Evolutionary conservation across 1,140 invertebrate species (phyloP), one percentile per base, ranked within the genome.

Genomic region (Asobara japonica): DNA sequence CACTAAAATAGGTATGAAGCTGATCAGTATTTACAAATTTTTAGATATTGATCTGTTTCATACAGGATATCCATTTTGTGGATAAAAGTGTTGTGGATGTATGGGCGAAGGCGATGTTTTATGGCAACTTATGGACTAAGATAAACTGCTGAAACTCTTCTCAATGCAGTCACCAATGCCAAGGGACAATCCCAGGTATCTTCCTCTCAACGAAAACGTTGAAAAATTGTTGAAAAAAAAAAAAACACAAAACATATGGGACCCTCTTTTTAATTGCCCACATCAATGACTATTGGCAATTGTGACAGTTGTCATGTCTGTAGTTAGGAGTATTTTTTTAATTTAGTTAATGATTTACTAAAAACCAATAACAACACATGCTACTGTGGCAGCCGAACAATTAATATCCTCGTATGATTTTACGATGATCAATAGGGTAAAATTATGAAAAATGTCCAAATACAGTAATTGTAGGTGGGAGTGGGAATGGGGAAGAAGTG

Each of bases 291-390:
- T 36, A 36, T 20, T 36, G 64, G 41, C 64, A 65, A 65, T 65
- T 31, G 10, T 6, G n/a, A n/a, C n/a, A 13, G 25, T 65, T 65
- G 33, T 64, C 61, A 64, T 6, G 27, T 71, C 60, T 64, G 71
- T 77, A 75, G 71, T 75, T 76, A 71, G 71, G 38, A 74, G 77
- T 76, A 77, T 74, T 70, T 68, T 71, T 77, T 20, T 16, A 56
- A 56, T 56, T 56, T 56, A 56, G 51, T 56, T 56, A 16, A 25
- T 65, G 18, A 13, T 25, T 36, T n/a, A n/a, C n/a, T n/a, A n/a
- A n/a, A 76, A 71, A 69, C 71, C 69, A 62, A 65, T 18, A 13
- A 36, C 10, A 38, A 41, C 20, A 20, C 64, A 38, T 36, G 51
- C 64, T 25, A 38, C 64, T 36, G 62, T 33, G 30, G 20, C 30